Evolutionary conservation across 2,888 invertebrate genomes (phyloP).

Genomic region (Protula sp.): DNA sequence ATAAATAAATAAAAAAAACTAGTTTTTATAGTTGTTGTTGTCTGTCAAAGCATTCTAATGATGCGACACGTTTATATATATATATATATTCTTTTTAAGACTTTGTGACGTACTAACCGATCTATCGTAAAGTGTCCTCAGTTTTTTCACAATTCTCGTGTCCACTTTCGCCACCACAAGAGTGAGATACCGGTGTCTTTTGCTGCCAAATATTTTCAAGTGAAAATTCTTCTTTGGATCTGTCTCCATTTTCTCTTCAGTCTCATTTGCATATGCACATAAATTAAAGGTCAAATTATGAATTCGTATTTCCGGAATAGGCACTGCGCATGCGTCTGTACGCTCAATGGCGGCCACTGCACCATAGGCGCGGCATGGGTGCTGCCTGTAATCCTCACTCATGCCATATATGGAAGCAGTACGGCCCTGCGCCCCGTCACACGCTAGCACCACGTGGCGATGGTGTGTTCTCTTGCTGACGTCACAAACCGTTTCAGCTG

Average conservation of each 20-base stretch:
- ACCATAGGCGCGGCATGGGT: slow-evolving; percentile 39
- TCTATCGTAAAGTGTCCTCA: slow-evolving; percentile 44
- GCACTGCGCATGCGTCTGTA: slow-evolving; percentile 26
- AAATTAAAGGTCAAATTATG: slow-evolving; percentile 44
- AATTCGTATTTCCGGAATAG: slow-evolving; percentile 26
- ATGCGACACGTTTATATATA: too few species aligned
- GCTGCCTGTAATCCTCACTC: slow-evolving; percentile 40
- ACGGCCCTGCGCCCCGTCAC: too few species aligned
- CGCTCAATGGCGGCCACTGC: slow-evolving; percentile 43
- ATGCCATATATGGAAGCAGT: slow-evolving; percentile 38
- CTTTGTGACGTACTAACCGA: too few species aligned
- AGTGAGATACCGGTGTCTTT: slow-evolving; percentile 39
- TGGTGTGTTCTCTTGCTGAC: too few species aligned
- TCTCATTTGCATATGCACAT: slow-evolving; percentile 32
- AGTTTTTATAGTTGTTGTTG: too few species aligned
- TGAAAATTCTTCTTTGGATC: slow-evolving; percentile 28
- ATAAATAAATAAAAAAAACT: too few species aligned
- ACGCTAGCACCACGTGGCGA: too few species aligned
- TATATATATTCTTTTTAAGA: too few species aligned
- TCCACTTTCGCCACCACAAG: slow-evolving; percentile 44
- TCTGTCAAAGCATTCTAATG: too few species aligned
- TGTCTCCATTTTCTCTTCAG: neutral
- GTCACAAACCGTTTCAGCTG: too few species aligned
- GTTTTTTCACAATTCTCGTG: slow-evolving; percentile 38
- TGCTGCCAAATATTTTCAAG: slow-evolving; percentile 45